These are phyloP conservation scores for Astatotilapia flaviijosephi DNA, from an alignment of 2,113 vertebrate genomes.

Conservation along the genomic window DNA sequence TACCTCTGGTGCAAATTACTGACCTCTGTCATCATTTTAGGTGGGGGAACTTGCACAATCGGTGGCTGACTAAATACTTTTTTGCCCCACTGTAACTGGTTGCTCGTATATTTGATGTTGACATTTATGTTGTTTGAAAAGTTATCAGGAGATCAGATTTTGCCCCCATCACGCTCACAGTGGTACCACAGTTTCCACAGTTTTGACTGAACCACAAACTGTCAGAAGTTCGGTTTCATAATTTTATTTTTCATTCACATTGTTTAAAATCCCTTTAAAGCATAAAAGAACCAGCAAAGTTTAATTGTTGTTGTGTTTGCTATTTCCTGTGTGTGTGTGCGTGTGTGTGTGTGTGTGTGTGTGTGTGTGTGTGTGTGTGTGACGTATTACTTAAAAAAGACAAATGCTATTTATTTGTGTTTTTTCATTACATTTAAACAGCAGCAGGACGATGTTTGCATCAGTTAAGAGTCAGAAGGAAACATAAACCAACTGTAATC, in stretches of 20 bases:
- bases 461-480: neutral
- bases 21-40: no score
- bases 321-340: fast-evolving
- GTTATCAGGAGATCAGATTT: neutral
- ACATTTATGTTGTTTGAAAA: fast-evolving
- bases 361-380: no score
- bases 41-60: no score
- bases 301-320: neutral
- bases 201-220: neutral
- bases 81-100: neutral
- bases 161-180: neutral
- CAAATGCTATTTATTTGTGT: neutral
- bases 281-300: neutral
- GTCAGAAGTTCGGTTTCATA: neutral
- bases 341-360: no score
- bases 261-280: neutral
- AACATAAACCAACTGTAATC: neutral
- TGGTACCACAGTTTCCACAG: neutral
- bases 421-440: neutral
- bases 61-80: no score
- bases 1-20: no score
- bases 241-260: neutral
- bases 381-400: fast-evolving
- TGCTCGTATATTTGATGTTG: neutral
- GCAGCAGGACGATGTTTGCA: neutral